Evolutionary conservation across 2,113 vertebrate genomes (phyloP).

Genomic region (Odocoileus virginianus): DNA sequence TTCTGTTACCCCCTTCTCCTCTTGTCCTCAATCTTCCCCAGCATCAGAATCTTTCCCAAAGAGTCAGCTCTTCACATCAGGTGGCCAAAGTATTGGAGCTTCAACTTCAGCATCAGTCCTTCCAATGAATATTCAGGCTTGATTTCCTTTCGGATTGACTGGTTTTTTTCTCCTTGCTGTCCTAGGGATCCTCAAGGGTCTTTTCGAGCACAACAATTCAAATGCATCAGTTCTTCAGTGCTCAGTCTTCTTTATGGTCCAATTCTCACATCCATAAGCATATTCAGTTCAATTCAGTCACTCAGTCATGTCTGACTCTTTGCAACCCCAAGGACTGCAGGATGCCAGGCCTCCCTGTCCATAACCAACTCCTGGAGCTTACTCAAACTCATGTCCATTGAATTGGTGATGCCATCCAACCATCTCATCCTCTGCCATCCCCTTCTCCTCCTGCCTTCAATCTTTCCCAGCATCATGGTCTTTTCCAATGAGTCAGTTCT

Average conservation of each 20-base stretch:
- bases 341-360: background rate
- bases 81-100: background rate
- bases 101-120: background rate
- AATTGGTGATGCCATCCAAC: background rate
- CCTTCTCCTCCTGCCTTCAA: background rate
- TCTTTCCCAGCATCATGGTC: background rate
- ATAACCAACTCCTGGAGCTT: background rate
- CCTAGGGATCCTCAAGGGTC: background rate
- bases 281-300: background rate
- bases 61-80: background rate
- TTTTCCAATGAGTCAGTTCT: background rate
- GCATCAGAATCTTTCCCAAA: background rate
- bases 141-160: background rate
- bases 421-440: background rate
- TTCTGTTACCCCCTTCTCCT: background rate
- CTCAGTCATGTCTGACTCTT: background rate
- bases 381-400: background rate
- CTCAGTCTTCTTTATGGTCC: background rate
- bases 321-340: background rate
- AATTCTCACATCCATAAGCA: background rate
- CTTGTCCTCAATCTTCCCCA: background rate
- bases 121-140: background rate
- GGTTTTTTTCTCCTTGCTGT: background rate
- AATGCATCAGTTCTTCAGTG: background rate
- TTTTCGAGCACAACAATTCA: fast-evolving